These are phyloP conservation scores for Bryconaethiops microstoma DNA, from an alignment of 2,797 vertebrate species.

Conservation along the genomic window DNA sequence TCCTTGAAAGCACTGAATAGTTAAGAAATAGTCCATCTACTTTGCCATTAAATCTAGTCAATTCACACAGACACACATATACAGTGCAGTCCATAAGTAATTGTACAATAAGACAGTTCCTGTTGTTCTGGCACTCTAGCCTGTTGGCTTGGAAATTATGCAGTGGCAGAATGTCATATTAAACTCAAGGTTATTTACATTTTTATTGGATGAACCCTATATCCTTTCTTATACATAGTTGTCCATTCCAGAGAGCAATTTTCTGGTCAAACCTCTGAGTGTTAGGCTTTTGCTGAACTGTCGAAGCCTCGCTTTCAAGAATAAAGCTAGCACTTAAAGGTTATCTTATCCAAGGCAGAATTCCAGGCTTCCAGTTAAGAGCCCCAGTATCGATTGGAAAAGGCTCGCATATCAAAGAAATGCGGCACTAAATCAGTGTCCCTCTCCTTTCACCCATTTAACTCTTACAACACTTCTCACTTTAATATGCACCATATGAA, in stretches of 20 bases:
- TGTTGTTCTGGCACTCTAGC: background rate
- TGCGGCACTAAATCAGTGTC: conserved; percentile 40
- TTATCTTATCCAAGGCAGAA: conserved; percentile 48
- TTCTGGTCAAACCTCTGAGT: conserved; percentile 3
- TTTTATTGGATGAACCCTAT: background rate
- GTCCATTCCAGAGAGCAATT: background rate
- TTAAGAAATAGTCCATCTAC: conserved; percentile 9
- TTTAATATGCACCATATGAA: conserved; percentile 44
- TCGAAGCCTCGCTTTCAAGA: conserved; percentile 26
- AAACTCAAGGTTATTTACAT: background rate
- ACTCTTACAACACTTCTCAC: conserved; percentile 57
- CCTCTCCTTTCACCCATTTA: conserved; percentile 40
- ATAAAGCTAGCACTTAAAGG: conserved; percentile 26
- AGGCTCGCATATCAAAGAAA: conserved; percentile 70
- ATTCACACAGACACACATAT: background rate
- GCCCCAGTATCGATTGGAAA: conserved; percentile 55
- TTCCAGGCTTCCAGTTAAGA: conserved; percentile 36
- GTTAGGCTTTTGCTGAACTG: conserved; percentile 16
- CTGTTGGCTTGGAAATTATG: background rate
- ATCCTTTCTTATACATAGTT: conserved; percentile 3
- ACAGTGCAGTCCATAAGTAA: background rate
- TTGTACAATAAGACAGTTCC: background rate
- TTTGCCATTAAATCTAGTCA: conserved; percentile 3
- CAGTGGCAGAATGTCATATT: background rate
- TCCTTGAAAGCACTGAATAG: background rate